Evolutionary conservation across 1,140 invertebrate genomes (phyloP), one percentile per base, ranked within the genome.

Genomic region (Thalassaphorura encarpata): DNA sequence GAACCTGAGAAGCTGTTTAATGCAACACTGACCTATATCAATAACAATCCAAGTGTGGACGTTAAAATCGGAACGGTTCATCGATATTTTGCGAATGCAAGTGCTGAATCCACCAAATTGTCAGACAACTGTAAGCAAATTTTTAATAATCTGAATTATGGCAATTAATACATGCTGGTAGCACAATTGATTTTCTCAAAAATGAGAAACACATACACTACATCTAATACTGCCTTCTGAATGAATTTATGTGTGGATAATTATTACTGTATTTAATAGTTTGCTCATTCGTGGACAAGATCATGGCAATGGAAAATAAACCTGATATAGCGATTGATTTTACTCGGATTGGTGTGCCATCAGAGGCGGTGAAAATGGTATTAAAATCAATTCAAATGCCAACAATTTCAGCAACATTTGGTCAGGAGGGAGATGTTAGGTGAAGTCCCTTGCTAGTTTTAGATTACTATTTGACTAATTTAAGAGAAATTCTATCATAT

Each of bases 291-390:
- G 83, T 85, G 66, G 78, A 83, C 48, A 74, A 74, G 24, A 78
- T 81, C 67, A 68, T 84, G 50, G 71, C 75, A 13, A 73, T 71
- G 1, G 76, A 79, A 31, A 77, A 77, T 58, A 74, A 76, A 0
- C 87, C 88, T 0, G 84, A 90, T 71, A 68, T 90, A 0, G 77
- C 90, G 8, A 69, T 91, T 53, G 87, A 90, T 67, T 81, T 82
- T 11, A 90, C 87, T 1, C 81, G 79, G 66, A 78, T 79, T 16
- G 85, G 85, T 4, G 73, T 83, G 19, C 78, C 81, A 2, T 86
- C 86, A 0, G 87, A 91, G 69, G 82, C 84, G 1, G 83, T 88
- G 1, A 88, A 90, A 69, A 83, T 85, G 0, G 83, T 92, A 64
- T 84, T 84, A 0, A 77, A 80, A 24, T 81, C 84, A 2, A 68